Base-by-base conservation (phyloP, 2,113 vertebrate genomes). In the Mola mola region DNA sequence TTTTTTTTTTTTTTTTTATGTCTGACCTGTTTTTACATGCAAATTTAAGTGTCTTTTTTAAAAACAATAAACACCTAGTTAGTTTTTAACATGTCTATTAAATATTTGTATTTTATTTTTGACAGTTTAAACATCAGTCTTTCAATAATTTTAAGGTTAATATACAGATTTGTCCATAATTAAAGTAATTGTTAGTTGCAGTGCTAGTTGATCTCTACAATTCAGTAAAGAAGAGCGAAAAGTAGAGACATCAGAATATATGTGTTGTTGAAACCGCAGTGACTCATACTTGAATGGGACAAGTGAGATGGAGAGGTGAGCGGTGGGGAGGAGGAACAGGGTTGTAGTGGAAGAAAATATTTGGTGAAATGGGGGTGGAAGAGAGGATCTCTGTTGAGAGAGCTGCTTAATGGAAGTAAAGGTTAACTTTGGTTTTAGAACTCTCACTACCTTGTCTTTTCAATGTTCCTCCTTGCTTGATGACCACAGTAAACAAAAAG, bases 231-330 rank as follows among this genome's bases (percentile, higher is more conserved):
- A 51, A 9, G 24, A 25, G 24, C 51, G 53, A 31, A 47, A 26
- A 17, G 22, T 41, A 44, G 41, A 69, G 21, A 42, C 24, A n/a
- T n/a, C 41, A 21, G 43, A 61, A 22, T 2, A 50, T 44, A 16
- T 1, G 0, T 59, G 51, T 8, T n/a, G 61, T 34, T 38, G 8
- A 53, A n/a, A n/a, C n/a, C n/a, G n/a, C 57, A 29, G 53, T 75
- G 71, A 82, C 47, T 82, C 71, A 68, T 63, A 48, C 53, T 24
- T 24, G 53, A 44, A 43, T 52, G 29, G 36, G 31, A 65, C 62
- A 72, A 65, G 63, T 64, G 75, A 65, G 42, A 48, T 65, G 43
- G 29, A 50, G 71, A 61, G 68, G 46, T 47, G 52, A 69, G 50
- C n/a, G n/a, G n/a, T 15, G 51, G 22, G 29, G 47, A 33, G 29